Base-by-base conservation (phyloP, 1,140 invertebrate genomes). In the Temnothorax nylanderi region DNA sequence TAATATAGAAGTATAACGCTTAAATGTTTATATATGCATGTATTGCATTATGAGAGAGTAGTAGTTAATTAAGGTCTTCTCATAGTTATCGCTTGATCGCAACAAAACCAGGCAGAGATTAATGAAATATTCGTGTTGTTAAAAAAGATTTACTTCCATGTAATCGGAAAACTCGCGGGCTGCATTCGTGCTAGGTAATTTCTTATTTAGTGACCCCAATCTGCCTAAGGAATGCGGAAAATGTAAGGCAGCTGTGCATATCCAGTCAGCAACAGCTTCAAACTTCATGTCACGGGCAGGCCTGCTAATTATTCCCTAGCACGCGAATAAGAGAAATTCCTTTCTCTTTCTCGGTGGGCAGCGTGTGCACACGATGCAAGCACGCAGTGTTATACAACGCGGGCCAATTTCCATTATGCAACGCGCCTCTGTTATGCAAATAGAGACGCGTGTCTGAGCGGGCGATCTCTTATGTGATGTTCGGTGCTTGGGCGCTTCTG, bases 301-400 rank as follows among this genome's bases (percentile, higher is more conserved):
- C 72, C 78, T 86, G 85, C 82, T 93, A 93, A 93, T 93, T 92
- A 92, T 92, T 91, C 85, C 86, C 80, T 71, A 85, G 86, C 87
- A 88, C 80, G 91, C 88, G 89, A 92, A 92, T 92, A 67, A 89
- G 80, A 90, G 90, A 92, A 92, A 91, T 85, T 88, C 81, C 89
- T 87, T 88, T 87, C 81, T 91, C 90, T 87, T 89, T 92, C 85
- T 74, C 32, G 41, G 62, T 13, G 51, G 51, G 41, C 58, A 76
- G 62, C 64, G 49, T 65, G 51, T 41, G 67, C 75, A 32, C 71
- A 77, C 62, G 78, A 64, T 69, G 86, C 69, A 58, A 74, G 65
- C 80, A 78, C 71, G 80, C 89, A 85, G 88, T 76, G 80, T 87
- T 87, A 74, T 85, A 87, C 85, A 87, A 88, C 88, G 65, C 74